A percentile compares a stretch with the other conserved stretches of the same genome.
phyloP scores from a whole-genome alignment of 92 coral and sea anemone genomes.

The Paragorgia papillata region DNA sequence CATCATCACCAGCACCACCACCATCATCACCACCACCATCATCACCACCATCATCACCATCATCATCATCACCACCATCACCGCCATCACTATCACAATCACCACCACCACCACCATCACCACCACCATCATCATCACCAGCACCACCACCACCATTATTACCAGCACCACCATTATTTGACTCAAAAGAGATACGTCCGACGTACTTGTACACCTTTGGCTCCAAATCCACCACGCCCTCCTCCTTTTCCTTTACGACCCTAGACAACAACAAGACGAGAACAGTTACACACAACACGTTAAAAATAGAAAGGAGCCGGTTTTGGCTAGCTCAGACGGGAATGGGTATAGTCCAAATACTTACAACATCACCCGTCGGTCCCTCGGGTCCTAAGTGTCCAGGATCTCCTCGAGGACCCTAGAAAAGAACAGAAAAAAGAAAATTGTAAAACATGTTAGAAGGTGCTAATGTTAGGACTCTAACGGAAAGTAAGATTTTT shows the following conservation, averaged over 20 bases:
- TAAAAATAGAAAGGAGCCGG: not conserved
- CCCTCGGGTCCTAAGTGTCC: slow-evolving; percentile 19
- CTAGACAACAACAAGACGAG: not conserved
- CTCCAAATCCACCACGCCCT: not conserved
- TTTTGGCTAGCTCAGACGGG: no score
- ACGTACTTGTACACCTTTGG: slow-evolving; percentile 28
- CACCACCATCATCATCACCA: no score
- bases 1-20: no score
- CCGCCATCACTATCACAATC: no score
- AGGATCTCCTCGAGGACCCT: slow-evolving; percentile 31
- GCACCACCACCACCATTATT: no score
- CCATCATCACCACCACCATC: no score
- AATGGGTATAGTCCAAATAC: not conserved
- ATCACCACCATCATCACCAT: no score
- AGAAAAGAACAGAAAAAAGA: not conserved
- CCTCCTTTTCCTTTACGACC: not conserved
- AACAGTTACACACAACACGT: not conserved
- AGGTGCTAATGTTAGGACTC: not conserved
- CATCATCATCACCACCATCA: no score
- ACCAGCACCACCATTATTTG: no score
- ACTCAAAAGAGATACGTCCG: not conserved
- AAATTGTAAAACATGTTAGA: not conserved
- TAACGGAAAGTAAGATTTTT: no score
- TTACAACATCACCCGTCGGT: slow-evolving; percentile 7
- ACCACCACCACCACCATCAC: no score